Percentiles rank a stretch among this genome's conserved stretches.
Evolutionary conservation across 2,888 invertebrate species (phyloP).

Genomic region (Metellina segmentata): DNA sequence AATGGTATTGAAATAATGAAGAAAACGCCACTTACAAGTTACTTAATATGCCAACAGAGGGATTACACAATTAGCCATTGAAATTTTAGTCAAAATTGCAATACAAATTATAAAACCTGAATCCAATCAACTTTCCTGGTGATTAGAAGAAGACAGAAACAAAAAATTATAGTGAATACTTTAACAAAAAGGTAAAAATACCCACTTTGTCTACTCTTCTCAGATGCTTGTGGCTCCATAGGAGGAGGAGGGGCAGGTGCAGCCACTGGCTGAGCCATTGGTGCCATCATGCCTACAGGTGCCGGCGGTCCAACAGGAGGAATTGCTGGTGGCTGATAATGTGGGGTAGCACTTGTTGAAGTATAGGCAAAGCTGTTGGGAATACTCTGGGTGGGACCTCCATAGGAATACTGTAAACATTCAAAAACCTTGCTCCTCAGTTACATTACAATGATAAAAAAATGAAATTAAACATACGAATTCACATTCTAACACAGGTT

Average conservation of each 20-base stretch:
- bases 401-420: conserved; percentile 59
- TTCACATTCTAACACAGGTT: no score
- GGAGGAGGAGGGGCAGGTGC: conserved; percentile 57
- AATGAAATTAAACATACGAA: no score
- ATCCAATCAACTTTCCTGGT: no score
- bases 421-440: background rate
- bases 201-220: conserved; percentile 48
- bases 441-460: no score
- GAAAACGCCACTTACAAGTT: no score
- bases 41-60: no score
- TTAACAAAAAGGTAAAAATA: background rate
- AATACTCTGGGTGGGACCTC: conserved; percentile 24
- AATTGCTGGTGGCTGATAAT: conserved; percentile 32
- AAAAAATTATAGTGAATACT: no score
- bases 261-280: conserved; percentile 32
- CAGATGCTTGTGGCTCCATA: conserved; percentile 42
- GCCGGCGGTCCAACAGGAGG: conserved; percentile 18
- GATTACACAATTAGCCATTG: no score
- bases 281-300: conserved; percentile 15
- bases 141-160: no score
- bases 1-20: no score
- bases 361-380: conserved; percentile 37
- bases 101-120: no score
- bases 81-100: no score
- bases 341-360: conserved; percentile 3